Evolutionary conservation across 1,140 invertebrate genomes (phyloP), one percentile per base, ranked within the genome.

Genomic region (Zaprionus vittiger): DNA sequence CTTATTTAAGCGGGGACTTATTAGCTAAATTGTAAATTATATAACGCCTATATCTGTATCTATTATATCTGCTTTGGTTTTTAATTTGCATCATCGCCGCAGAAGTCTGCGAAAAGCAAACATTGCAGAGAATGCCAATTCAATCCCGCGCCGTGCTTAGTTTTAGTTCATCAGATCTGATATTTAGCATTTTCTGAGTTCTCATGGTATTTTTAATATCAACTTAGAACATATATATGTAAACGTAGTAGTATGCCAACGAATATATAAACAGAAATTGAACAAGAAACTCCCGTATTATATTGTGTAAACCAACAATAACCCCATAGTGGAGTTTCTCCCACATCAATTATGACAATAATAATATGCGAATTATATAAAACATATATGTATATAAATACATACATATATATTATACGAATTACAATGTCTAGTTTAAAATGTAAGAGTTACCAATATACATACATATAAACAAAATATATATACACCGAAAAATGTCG

Each of bases 1-100:
- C 93, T 96, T 77, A 95, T 96, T 83, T 96, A 95, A 94, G 72
- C 56, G 69, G 65, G 44, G 7, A 70, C 37, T 55, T 66, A 61
- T 31, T 31, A 65, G 59, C 63, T 54, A 70, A 76, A 44, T 72
- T 89, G 84, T 89, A 89, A 81, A 89, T 89, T 84, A 74, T 81
- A 71, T 79, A 79, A 71, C 79, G 78, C 73, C 82, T 83, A 67
- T 70, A 69, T 73, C 55, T 65, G 28, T 68, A 55, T 82, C 55
- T 83, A 70, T 38, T 70, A 67, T 63, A 68, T 59, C 22, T 56
- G 26, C 22, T 28, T n/a, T 56, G 47, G 11, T 22, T 52, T 52
- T 24, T 12, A 24, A 17, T 47, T 9, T 17, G n/a, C n/a, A 47
- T 17, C 47, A 20, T 52, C 20, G 20, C 4, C 47, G 20, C 17